A percentile compares a stretch with the other conserved stretches of the same genome.
Conservation (phyloP, 1,140 invertebrate genomes). For the Sipha flava region DNA sequence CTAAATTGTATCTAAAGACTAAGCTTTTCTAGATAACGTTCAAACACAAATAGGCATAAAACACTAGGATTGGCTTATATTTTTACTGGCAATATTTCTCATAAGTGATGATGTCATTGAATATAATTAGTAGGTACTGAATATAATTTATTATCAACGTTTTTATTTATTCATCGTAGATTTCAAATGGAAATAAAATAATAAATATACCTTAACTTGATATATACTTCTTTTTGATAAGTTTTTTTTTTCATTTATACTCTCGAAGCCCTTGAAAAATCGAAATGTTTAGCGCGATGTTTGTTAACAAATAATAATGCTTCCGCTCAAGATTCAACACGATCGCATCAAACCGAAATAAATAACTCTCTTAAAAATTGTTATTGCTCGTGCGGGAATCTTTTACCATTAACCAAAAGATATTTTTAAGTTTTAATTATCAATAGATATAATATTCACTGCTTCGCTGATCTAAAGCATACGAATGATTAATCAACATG, state of each 20-base stretch:
- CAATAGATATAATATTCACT: too few relatives aligned
- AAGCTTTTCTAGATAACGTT: neutral
- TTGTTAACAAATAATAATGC: neutral
- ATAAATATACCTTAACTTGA: neutral
- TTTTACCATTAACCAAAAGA: too few relatives aligned
- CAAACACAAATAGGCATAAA: neutral
- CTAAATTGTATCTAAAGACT: neutral
- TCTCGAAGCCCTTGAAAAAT: neutral
- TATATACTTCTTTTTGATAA: neutral
- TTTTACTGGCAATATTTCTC: neutral
- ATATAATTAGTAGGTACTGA: neutral
- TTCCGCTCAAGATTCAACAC: neutral
- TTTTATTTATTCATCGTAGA: neutral
- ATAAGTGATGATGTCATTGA: neutral
- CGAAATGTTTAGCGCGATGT: too few relatives aligned
- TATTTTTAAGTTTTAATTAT: too few relatives aligned
- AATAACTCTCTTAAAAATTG: too few relatives aligned
- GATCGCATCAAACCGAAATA: neutral
- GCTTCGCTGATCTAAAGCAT: too few relatives aligned
- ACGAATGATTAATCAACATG: too few relatives aligned
- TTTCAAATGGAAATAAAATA: neutral
- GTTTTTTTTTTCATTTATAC: neutral
- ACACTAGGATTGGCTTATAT: neutral
- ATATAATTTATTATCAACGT: neutral
- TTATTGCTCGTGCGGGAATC: too few relatives aligned